Conservation (phyloP, 92 coral and sea anemone species). For the Heliopora coerulea region DNA sequence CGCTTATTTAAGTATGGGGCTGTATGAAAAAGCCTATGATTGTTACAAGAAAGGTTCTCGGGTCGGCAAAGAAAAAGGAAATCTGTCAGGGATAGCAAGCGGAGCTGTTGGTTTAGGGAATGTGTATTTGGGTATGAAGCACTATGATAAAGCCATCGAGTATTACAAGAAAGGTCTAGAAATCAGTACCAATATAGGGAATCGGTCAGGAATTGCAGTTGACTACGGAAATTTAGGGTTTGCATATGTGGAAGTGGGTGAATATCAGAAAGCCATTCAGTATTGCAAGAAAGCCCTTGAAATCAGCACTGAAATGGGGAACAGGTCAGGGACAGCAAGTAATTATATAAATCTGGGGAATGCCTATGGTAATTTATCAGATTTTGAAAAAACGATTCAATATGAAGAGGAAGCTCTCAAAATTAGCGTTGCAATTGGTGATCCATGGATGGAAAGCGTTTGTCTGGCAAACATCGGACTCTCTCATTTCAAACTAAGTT, state of each 20-base stretch:
- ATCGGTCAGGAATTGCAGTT: constrained; percentile 29
- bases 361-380: constrained; percentile 20
- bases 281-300: constrained; percentile 20
- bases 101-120: constrained; percentile 34
- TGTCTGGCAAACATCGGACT: not conserved
- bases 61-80: constrained; percentile 26
- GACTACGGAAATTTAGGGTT: constrained; percentile 31
- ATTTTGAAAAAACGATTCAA: constrained; percentile 32
- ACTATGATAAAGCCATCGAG: constrained; percentile 32
- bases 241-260: constrained; percentile 7
- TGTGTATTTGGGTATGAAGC: constrained; percentile 23
- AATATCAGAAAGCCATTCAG: constrained; percentile 25
- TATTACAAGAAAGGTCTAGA: constrained; percentile 34
- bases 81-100: constrained; percentile 27
- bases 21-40: constrained; percentile 22
- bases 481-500: not conserved
- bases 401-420: constrained; percentile 1
- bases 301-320: constrained; percentile 39
- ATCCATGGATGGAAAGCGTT: constrained; percentile 2
- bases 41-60: constrained; percentile 26
- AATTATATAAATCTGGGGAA: constrained; percentile 36
- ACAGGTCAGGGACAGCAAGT: constrained; percentile 35
- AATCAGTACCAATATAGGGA: constrained; percentile 25
- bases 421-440: constrained; percentile 34
- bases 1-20: constrained; percentile 29